Conservation (phyloP, 35 echinoderm and acorn worm species). For the Apostichopus parvimensis region DNA sequence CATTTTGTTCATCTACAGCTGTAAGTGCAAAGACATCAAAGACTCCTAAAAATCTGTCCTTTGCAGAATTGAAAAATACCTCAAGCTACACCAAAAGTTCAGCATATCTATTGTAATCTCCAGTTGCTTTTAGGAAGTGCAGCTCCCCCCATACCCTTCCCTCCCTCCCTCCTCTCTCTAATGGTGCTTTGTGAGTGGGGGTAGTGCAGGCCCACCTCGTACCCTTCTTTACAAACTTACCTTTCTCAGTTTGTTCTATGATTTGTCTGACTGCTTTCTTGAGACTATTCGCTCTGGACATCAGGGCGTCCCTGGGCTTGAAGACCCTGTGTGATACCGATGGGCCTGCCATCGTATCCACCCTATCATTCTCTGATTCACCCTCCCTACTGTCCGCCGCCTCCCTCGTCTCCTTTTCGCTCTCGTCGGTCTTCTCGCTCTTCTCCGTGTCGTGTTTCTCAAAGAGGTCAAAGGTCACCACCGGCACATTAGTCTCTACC, state of each 20-base stretch:
- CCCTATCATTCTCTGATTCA: slow-evolving; percentile 62
- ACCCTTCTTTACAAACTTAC: slow-evolving; percentile 9
- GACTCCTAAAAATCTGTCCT: no score
- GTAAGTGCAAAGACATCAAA: slow-evolving; percentile 14
- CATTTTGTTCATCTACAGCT: slow-evolving; percentile 99
- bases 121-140: no score
- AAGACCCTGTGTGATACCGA: slow-evolving; percentile 75
- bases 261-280: slow-evolving; percentile 99
- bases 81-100: no score
- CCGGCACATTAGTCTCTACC: neutral
- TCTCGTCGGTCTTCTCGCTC: slow-evolving; percentile 55
- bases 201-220: neutral
- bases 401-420: slow-evolving; percentile 30
- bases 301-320: slow-evolving; percentile 80
- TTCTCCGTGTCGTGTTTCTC: slow-evolving; percentile 73
- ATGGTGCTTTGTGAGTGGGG: no score
- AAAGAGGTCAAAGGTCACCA: slow-evolving; percentile 51
- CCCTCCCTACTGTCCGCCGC: slow-evolving; percentile 31
- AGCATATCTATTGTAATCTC: no score
- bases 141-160: neutral
- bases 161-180: neutral
- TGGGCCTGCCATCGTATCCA: slow-evolving; percentile 79
- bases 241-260: slow-evolving; percentile 98
- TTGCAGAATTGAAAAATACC: no score
- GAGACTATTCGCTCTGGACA: slow-evolving; percentile 83